phyloP scores from a whole-genome alignment of 2,797 vertebrate genomes.

The Melanotaenia maccullochi region DNA sequence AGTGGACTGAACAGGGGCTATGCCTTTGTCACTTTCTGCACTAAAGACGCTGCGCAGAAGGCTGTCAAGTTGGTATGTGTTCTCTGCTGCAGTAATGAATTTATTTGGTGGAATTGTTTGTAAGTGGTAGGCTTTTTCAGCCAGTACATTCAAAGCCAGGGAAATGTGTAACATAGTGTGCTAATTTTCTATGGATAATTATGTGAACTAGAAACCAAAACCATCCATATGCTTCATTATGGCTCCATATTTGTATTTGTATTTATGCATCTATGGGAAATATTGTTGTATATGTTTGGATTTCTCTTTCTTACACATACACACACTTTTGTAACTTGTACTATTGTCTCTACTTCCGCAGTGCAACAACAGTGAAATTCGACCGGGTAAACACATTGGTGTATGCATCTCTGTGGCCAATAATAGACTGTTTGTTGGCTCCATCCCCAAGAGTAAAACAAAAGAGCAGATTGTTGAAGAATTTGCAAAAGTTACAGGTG shows the following conservation, averaged over 20 bases:
- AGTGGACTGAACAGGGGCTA: slow-evolving; percentile 98
- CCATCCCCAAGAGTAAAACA: slow-evolving; percentile 99
- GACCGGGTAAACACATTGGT: slow-evolving; percentile 98
- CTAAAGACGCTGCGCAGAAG: slow-evolving; percentile 98
- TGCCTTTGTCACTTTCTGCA: slow-evolving; percentile 99
- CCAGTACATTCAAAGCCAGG: background rate
- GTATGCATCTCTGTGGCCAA: slow-evolving; percentile 99
- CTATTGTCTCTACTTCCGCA: slow-evolving; percentile 61
- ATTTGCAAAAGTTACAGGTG: slow-evolving; percentile 99
- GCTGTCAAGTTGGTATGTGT: slow-evolving; percentile 95
- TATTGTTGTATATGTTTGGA: background rate
- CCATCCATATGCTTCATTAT: no score
- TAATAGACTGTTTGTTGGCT: slow-evolving; percentile 99
- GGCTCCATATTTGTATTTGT: no score
- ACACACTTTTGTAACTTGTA: background rate
- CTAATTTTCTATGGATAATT: background rate
- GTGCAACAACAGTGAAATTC: slow-evolving; percentile 99
- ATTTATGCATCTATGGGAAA: no score
- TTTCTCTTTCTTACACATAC: background rate
- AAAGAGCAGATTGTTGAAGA: slow-evolving; percentile 99
- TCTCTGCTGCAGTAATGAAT: slow-evolving; percentile 7
- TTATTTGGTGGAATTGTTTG: background rate
- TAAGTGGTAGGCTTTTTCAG: background rate
- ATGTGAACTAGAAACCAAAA: background rate
- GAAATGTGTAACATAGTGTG: slow-evolving; percentile 9